phyloP scores from a whole-genome alignment of 2,888 invertebrate genomes.

The Apeira syringaria region DNA sequence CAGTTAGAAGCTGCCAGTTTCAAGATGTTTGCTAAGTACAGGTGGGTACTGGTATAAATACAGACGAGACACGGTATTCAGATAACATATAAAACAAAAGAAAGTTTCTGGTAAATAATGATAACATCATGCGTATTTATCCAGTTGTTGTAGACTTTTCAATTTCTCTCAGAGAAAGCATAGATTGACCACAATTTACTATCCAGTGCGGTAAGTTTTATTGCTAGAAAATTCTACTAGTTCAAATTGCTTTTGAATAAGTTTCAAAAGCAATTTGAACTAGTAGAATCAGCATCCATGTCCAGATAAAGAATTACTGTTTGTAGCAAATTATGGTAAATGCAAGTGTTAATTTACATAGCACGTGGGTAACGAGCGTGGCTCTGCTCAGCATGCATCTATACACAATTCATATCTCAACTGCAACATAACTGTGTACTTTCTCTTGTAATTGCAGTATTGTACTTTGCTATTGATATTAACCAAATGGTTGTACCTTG shows the following conservation, averaged over 20 bases:
- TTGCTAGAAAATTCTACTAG: constrained; percentile 10
- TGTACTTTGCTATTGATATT: no score
- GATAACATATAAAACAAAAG: no score
- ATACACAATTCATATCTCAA: constrained; percentile 46
- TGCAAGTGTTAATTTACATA: constrained; percentile 23
- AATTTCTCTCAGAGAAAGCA: constrained; percentile 5
- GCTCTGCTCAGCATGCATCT: constrained; percentile 37
- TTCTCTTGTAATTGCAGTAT: constrained; percentile 35
- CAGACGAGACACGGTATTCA: no score
- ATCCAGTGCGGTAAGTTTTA: background rate
- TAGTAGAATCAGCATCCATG: background rate
- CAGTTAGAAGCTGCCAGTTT: no score
- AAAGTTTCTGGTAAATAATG: no score
- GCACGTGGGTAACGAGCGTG: constrained; percentile 35
- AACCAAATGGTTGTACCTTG: no score
- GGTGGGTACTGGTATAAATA: no score
- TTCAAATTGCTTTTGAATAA: constrained; percentile 2
- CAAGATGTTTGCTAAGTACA: no score
- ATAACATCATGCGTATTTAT: no score
- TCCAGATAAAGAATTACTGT: background rate
- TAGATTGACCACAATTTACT: background rate
- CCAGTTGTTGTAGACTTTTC: no score
- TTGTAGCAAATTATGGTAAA: background rate
- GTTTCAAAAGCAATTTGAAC: no score
- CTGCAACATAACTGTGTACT: constrained; percentile 42